A percentile compares a stretch with the other conserved stretches of the same genome.
Conservation (phyloP, 2,888 invertebrate species). For the Acrocera orbiculus region DNA sequence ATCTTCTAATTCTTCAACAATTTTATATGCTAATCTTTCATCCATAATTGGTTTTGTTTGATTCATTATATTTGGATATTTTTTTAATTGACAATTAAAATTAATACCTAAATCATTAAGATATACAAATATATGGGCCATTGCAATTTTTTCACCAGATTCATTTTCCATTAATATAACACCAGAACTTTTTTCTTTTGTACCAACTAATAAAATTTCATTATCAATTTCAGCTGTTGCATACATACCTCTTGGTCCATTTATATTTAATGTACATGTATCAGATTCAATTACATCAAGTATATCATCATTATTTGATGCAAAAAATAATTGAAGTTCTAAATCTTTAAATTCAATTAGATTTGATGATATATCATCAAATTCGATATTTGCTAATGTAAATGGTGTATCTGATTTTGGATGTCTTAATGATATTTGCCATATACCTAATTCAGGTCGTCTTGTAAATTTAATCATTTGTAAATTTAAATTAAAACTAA, state of each 20-base stretch:
- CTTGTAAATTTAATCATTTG: slow-evolving; percentile 11
- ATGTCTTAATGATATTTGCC: slow-evolving; percentile 14
- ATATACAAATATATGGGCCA: slow-evolving; percentile 12
- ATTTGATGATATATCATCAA: slow-evolving; percentile 9
- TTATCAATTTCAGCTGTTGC: slow-evolving; percentile 13
- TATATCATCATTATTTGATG: slow-evolving; percentile 10
- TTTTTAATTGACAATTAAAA: slow-evolving; percentile 12
- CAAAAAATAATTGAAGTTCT: slow-evolving; percentile 12
- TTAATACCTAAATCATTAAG: slow-evolving; percentile 13
- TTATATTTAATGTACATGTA: slow-evolving; percentile 11
- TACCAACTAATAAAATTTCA: slow-evolving; percentile 10
- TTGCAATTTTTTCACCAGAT: slow-evolving; percentile 11
- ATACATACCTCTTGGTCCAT: slow-evolving; percentile 12
- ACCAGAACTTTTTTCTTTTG: slow-evolving; percentile 9
- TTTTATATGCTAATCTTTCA: slow-evolving; percentile 32
- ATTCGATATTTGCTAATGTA: slow-evolving; percentile 11
- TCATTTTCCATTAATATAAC: slow-evolving; percentile 12
- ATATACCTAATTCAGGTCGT: slow-evolving; percentile 13
- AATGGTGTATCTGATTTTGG: slow-evolving; percentile 12
- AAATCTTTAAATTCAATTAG: slow-evolving; percentile 13
- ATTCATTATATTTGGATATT: neutral
- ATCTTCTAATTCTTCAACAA: slow-evolving; percentile 48
- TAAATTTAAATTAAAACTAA: slow-evolving; percentile 12
- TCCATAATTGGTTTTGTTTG: slow-evolving; percentile 9
- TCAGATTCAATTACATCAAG: slow-evolving; percentile 11